phyloP scores from a whole-genome alignment of 2,113 vertebrate genomes.

The Spheniscus mendiculus region DNA sequence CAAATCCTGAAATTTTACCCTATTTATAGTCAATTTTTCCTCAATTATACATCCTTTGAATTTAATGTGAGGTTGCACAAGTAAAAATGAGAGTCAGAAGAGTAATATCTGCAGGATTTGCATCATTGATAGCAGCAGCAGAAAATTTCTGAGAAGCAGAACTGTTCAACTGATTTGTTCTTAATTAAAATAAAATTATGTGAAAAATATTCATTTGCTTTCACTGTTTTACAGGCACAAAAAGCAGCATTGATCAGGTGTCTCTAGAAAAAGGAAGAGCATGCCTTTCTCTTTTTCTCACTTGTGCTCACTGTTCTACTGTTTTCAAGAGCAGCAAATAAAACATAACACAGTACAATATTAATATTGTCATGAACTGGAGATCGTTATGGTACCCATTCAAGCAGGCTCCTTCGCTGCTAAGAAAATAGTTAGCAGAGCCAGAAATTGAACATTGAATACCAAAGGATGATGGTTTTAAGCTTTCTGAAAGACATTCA shows the following conservation, averaged over 20 bases:
- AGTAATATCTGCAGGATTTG: not conserved
- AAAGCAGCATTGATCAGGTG: not conserved
- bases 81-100: not conserved
- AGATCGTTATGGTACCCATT: not conserved
- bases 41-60: not conserved
- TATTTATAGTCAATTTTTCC: not conserved
- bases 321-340: not conserved
- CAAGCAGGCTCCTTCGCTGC: not conserved
- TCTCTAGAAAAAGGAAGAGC: not conserved
- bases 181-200: not conserved
- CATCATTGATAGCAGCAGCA: not conserved
- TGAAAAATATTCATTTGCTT: not conserved
- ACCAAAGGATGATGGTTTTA: not conserved
- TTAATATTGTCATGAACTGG: not conserved
- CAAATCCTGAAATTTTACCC: not conserved
- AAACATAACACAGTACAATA: not conserved
- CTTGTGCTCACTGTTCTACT: not conserved
- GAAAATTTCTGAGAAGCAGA: not conserved
- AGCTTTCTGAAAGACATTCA: not conserved
- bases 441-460: not conserved
- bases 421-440: not conserved
- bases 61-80: not conserved
- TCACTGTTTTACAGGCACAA: not conserved
- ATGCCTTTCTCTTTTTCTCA: not conserved
- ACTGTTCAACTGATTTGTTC: not conserved